phyloP scores from a whole-genome alignment of 2,113 vertebrate genomes.

The Xenopus borealis region DNA sequence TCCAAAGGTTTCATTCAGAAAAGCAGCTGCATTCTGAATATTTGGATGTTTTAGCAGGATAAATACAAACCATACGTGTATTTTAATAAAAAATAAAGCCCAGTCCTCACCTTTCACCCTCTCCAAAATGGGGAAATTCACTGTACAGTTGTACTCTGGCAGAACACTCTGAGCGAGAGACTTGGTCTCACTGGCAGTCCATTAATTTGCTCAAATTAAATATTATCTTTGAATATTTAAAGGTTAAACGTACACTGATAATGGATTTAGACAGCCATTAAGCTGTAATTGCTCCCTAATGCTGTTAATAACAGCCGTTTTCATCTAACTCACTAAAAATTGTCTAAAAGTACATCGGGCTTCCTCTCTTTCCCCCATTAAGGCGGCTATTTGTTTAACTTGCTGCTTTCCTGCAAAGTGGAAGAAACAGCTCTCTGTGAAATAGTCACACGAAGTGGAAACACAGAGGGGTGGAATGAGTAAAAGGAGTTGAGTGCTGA shows the following conservation, averaged over 20 bases:
- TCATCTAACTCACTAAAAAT: conserved; percentile 80
- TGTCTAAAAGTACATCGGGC: conserved; percentile 58
- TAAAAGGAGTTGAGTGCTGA: too few relatives aligned
- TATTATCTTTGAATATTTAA: conserved; percentile 95
- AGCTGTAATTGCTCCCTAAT: conserved; percentile 90
- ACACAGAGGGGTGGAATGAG: background rate
- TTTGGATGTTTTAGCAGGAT: conserved; percentile 30
- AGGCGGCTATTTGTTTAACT: conserved; percentile 29
- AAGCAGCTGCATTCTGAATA: too few relatives aligned
- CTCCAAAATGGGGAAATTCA: conserved; percentile 44
- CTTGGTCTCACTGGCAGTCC: conserved; percentile 73
- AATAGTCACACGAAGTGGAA: background rate
- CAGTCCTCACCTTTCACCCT: too few relatives aligned
- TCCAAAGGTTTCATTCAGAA: too few relatives aligned
- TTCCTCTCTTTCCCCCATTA: conserved; percentile 45
- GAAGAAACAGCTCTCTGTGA: background rate
- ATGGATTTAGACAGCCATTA: conserved; percentile 92
- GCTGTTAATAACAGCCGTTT: conserved; percentile 83
- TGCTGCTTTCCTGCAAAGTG: conserved; percentile 19
- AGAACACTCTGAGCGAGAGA: conserved; percentile 64
- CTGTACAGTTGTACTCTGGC: conserved; percentile 58
- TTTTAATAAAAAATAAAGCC: background rate
- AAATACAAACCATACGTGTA: conserved; percentile 25
- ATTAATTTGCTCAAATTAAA: conserved; percentile 89
- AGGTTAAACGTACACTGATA: conserved; percentile 91